Conservation (phyloP, 1,140 invertebrate species). For the Hyposmocoma kahamanoa region DNA sequence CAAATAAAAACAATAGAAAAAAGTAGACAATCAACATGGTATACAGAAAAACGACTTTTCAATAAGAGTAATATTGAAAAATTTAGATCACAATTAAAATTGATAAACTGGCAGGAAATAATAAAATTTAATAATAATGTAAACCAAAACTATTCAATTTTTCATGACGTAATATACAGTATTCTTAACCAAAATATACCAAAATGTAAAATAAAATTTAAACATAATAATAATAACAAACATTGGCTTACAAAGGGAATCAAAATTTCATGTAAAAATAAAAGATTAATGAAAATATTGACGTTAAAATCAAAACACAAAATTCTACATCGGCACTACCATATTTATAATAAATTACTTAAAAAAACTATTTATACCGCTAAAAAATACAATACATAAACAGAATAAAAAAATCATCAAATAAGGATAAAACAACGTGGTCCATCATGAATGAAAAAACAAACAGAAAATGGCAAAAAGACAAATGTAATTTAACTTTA, state of each 20-base stretch:
- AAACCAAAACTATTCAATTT: not conserved
- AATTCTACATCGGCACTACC: not conserved
- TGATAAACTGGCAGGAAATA: not conserved
- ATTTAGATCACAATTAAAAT: not conserved
- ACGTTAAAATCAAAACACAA: not conserved
- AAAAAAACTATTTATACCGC: not conserved
- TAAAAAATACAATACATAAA: not conserved
- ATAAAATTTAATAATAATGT: not conserved
- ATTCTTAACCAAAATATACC: not conserved
- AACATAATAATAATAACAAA: not conserved
- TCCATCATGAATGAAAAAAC: not conserved
- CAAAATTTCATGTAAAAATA: not conserved
- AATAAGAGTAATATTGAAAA: not conserved
- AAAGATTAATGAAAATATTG: not conserved
- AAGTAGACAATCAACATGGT: not conserved
- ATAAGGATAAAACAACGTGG: not conserved
- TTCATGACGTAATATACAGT: not conserved
- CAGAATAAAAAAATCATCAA: not conserved
- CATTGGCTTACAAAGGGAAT: not conserved
- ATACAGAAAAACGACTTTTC: not conserved
- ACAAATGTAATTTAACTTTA: not conserved
- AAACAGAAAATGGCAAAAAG: not conserved
- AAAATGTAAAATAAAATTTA: not conserved
- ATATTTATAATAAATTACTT: not conserved
- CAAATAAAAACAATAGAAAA: not conserved